Evolutionary conservation across 2,888 invertebrate species (phyloP).

Genomic region (Limnephilus marmoratus): DNA sequence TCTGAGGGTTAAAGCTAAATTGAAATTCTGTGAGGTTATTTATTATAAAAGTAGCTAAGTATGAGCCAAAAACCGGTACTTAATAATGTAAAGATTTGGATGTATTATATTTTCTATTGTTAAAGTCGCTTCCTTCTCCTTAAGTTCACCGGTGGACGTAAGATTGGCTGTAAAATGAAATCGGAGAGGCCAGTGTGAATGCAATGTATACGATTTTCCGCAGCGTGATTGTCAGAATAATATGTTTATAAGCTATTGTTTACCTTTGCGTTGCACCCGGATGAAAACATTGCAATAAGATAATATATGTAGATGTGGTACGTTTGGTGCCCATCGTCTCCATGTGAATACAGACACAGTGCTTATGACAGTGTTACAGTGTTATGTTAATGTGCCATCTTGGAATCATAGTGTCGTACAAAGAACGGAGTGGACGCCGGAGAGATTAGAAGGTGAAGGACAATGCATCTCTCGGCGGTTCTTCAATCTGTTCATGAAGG

Average conservation of each 20-base stretch:
- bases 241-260: not conserved
- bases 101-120: slow-evolving; percentile 25
- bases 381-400: slow-evolving; percentile 53
- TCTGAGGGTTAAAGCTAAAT: not conserved
- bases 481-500: slow-evolving; percentile 55
- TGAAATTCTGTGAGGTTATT: slow-evolving; percentile 9
- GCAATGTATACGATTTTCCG: slow-evolving; percentile 77
- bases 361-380: slow-evolving; percentile 42
- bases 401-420: slow-evolving; percentile 59
- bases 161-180: slow-evolving; percentile 41
- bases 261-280: slow-evolving; percentile 17
- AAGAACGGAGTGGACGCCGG: slow-evolving; percentile 38
- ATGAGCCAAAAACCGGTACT: slow-evolving; percentile 40
- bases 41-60: slow-evolving; percentile 30
- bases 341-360: slow-evolving; percentile 45
- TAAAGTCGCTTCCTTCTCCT: slow-evolving; percentile 4
- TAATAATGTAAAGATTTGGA: slow-evolving; percentile 43
- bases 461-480: slow-evolving; percentile 35
- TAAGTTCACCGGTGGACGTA: not conserved
- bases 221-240: not conserved
- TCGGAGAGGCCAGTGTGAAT: slow-evolving; percentile 76
- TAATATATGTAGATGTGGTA: not conserved
- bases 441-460: slow-evolving; percentile 42
- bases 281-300: slow-evolving; percentile 33
- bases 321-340: not conserved